A percentile compares a stretch with the other conserved stretches of the same genome.
Evolutionary conservation across 2,113 vertebrate genomes (phyloP).

Genomic region (Calcarius ornatus): DNA sequence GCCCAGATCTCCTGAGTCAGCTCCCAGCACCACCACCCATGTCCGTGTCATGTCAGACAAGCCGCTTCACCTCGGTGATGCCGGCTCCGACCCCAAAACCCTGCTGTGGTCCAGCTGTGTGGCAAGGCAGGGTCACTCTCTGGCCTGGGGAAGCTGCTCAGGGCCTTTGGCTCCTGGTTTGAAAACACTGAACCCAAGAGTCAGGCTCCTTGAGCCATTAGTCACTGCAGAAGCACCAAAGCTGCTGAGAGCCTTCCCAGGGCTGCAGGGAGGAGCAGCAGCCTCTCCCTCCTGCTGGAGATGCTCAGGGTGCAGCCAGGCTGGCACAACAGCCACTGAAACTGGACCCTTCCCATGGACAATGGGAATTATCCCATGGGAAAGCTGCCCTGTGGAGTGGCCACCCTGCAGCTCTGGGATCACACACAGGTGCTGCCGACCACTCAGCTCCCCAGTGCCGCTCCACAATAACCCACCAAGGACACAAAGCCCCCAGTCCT

Average conservation of each 20-base stretch:
- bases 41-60: rapidly evolving
- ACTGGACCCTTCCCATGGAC: not conserved
- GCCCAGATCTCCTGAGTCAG: not conserved
- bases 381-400: not conserved
- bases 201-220: not conserved
- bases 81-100: not conserved
- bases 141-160: not conserved
- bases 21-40: rapidly evolving
- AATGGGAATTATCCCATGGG: not conserved
- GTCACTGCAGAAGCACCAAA: not conserved
- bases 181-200: not conserved
- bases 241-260: not conserved
- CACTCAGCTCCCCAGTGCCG: not conserved
- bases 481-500: not conserved
- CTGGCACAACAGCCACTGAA: not conserved
- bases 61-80: not conserved
- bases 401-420: not conserved
- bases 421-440: not conserved
- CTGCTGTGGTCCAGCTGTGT: not conserved
- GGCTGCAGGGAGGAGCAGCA: not conserved
- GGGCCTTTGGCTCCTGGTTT: not conserved
- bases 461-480: not conserved
- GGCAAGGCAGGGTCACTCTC: not conserved
- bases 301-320: rapidly evolving
- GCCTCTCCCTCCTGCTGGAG: rapidly evolving